A percentile compares a stretch with the other conserved stretches of the same genome.
Evolutionary conservation across 2,888 invertebrate species (phyloP).

Genomic region (Achlya flavicornis): DNA sequence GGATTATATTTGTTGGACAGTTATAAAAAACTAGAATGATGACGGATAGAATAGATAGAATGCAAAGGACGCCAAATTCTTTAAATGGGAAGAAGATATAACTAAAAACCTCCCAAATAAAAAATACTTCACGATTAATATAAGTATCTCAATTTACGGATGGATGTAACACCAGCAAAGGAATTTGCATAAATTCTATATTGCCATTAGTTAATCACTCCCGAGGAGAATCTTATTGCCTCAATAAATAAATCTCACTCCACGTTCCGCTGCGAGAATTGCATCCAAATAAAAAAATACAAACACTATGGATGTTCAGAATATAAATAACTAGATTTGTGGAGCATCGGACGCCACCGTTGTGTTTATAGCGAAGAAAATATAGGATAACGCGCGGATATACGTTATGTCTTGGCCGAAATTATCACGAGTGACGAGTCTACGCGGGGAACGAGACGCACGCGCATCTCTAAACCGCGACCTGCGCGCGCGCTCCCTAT

Average conservation of each 20-base stretch:
- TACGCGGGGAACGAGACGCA: constrained; percentile 33
- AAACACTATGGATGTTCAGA: constrained; percentile 28
- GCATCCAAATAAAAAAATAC: constrained; percentile 55
- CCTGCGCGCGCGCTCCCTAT: not conserved
- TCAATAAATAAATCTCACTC: constrained; percentile 37
- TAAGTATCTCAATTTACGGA: too few species aligned
- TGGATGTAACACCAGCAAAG: not conserved
- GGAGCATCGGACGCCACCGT: constrained; percentile 56
- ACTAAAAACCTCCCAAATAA: too few species aligned
- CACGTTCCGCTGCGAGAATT: constrained; percentile 48
- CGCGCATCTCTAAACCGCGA: constrained; percentile 7
- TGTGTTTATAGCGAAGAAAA: constrained; percentile 64
- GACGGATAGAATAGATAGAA: too few species aligned
- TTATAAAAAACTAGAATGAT: too few species aligned
- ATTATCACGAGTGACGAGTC: constrained; percentile 57
- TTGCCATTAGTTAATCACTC: constrained; percentile 5
- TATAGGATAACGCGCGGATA: constrained; percentile 49
- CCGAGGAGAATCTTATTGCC: not conserved
- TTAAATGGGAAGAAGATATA: not conserved
- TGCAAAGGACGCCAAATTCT: not conserved
- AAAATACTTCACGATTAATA: too few species aligned
- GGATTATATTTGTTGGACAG: too few species aligned
- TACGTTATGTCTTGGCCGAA: constrained; percentile 40
- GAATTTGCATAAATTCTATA: not conserved
- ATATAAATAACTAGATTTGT: constrained; percentile 76